Evolutionary conservation across 2,888 invertebrate species (phyloP), one percentile per base, ranked within the genome.

Genomic region (Tenthredo mesomela): DNA sequence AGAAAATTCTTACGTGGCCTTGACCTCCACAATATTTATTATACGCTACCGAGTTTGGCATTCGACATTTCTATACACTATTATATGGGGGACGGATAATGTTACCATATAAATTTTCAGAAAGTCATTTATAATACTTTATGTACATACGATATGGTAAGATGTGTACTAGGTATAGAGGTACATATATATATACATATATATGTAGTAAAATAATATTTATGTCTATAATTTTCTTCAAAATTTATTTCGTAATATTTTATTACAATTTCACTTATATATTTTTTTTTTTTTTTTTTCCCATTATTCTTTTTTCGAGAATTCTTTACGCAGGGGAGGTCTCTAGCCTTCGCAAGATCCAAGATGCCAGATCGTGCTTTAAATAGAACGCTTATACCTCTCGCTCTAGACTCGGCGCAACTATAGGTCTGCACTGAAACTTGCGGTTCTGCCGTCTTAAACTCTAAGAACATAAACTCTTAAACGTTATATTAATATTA

Each of bases 381-480:
- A 80, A 80, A 80, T 80, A 80, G 80, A 80, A 80, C 61, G 37
- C 65, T 80, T 65, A 77, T 77, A 40, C 43, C 15, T n/a, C 40
- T n/a, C 40, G n/a, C n/a, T 25, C 43, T 43, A 43, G 21, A 21
- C 43, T 43, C 21, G 43, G 2, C 21, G 73, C 29, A 2, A 2
- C 29, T 29, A 2, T 29, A 40, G 43, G 73, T 73, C 71, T n/a
- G 33, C 18, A 10, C 70, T 70, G 37, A 37, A n/a, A n/a, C 37
- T 33, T 70, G n/a, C 37, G n/a, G 18, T n/a, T 70, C 61, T 21
- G 1, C 25, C 5, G 67, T 67, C 5, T 7, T 7, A 6, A 67
- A 25, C 18, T 33, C 33, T 33, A 7, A 3, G 21, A 33, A 67
- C 33, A 18, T 61, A 12, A 25, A 61, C 67, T 25, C 61, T 61